Base-by-base conservation (phyloP, 1,140 invertebrate species). In the Mercenaria mercenaria region DNA sequence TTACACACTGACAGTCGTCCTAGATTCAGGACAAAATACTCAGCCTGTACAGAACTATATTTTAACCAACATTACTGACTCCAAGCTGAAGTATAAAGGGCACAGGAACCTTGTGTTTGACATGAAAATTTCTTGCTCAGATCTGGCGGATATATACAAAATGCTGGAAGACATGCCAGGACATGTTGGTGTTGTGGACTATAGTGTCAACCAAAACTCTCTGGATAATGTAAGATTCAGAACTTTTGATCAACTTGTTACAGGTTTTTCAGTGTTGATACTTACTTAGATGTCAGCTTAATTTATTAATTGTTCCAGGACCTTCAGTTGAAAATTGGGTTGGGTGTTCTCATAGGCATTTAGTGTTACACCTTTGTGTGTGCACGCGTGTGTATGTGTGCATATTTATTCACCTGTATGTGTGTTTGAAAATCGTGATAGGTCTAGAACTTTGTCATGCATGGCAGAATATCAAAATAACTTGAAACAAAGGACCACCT, bases 31-130 rank as follows among this genome's bases (percentile, higher is more conserved):
- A 15, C 56, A 52, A 26, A 1, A 0, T 37, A 8, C 39, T 32
- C 6, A 52, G 2, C 26, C 11, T 6, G 47, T 69, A 39, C 37
- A 34, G 29, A 26, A 41, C 11, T 82, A 82, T 34, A 81, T 89
- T 92, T 32, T 32, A 81, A 50, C 72, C 89, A 32, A 84, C 95
- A 59, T 96, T 84, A 92, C 93, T 18, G 56, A 77, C n/a, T 90
- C 93, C 29, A 90, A 94, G 90, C 96, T 96, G 86, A 97, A 97
- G 90, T 98, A 98, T 94, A 96, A 97, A 47, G 97, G 98, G 94
- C 90, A 97, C 97, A 91, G 97, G 98, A 92, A 95, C 97, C 91
- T 96, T 13, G 89, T 91, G 1, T 93, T 93, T 23, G 91, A 91
- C 11, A 47, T 91, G 50, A 84, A 83, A 39, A 56, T 72, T 4